Base-by-base conservation (phyloP, 2,113 vertebrate genomes). In the Chaetops frenatus region DNA sequence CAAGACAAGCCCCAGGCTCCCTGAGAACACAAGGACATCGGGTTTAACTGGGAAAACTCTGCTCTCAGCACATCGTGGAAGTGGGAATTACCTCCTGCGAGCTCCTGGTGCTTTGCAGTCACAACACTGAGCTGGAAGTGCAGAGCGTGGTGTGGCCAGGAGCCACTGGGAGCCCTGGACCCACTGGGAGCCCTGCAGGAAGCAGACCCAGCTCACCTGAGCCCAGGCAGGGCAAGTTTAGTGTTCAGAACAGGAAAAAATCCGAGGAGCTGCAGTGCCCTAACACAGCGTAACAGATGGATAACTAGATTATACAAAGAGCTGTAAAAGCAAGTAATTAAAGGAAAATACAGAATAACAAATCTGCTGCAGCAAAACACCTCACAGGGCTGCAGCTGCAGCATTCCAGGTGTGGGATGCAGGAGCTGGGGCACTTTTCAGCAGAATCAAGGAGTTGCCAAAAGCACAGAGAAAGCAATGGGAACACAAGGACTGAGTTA, bases 241-340 rank as follows among this genome's bases (percentile, higher is more conserved):
- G 36, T 69, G 53, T 33, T 88, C 74, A 38, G 77, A 88, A 83
- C 33, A 84, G 88, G 80, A 15, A 85, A 83, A 56, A n/a, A 25
- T 13, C 82, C 0, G 1, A 76, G 12, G 27, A 95, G 95, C 91
- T 81, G 69, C 48, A n/a, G 79, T 76, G 88, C 81, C 83, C 92
- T 93, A 89, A 96, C 17, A 9, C 71, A 96, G 90, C 29, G 5
- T 92, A 98, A 97, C 97, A 98, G 97, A 98, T 96, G 95, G 97
- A 97, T 95, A 97, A 97, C 96, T 94, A 95, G 79, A 97, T 97
- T 97, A 88, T 94, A 95, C 69, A 70, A 95, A 97, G 92, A 95
- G 95, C 94, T 97, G 82, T 96, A 97, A 97, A 97, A 97, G 87
- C 51, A 86, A 94, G 92, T 95, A 97, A 98, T 97, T 96, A 97